Evolutionary conservation across 2,888 invertebrate genomes (phyloP).

Genomic region (Ethmia dodecea): DNA sequence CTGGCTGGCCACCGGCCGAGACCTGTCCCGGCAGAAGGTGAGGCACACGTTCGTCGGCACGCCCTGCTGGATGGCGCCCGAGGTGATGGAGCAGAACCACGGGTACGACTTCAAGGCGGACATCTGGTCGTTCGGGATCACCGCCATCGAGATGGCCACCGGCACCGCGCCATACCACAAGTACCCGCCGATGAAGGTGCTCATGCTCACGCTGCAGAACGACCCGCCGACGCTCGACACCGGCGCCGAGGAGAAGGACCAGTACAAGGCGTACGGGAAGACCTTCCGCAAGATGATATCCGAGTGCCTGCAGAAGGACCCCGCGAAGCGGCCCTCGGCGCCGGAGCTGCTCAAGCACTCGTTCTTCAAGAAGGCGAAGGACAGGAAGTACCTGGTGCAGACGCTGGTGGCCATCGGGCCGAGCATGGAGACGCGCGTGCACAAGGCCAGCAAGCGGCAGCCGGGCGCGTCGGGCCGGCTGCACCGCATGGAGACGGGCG

Average conservation of each 20-base stretch:
- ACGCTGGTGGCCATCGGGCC: constrained; percentile 92
- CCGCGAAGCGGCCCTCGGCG: constrained; percentile 96
- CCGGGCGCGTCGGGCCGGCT: constrained; percentile 91
- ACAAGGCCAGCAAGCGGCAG: constrained; percentile 89
- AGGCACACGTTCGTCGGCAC: constrained; percentile 99
- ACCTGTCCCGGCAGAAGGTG: constrained; percentile 96
- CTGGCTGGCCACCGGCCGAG: constrained; percentile 97
- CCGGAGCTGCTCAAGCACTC: constrained; percentile 97
- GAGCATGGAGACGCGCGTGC: constrained; percentile 93
- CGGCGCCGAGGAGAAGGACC: constrained; percentile 97
- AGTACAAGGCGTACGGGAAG: constrained; percentile 98
- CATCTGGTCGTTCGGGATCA: constrained; percentile 91
- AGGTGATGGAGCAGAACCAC: constrained; percentile 99
- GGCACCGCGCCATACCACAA: constrained; percentile 99
- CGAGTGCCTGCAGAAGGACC: constrained; percentile 98
- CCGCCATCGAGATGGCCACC: constrained; percentile 99
- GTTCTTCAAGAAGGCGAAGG: constrained; percentile 99
- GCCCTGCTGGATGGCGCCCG: constrained; percentile 99
- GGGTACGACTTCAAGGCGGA: constrained; percentile 99
- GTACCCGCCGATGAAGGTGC: constrained; percentile 99
- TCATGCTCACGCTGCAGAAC: constrained; percentile 99
- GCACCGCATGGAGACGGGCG: constrained; percentile 96
- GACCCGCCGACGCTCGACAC: constrained; percentile 99
- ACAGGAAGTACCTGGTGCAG: constrained; percentile 92
- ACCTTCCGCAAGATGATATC: constrained; percentile 98